Evolutionary conservation across 2,888 invertebrate species (phyloP).

Genomic region (Drosophila fungiperda): DNA sequence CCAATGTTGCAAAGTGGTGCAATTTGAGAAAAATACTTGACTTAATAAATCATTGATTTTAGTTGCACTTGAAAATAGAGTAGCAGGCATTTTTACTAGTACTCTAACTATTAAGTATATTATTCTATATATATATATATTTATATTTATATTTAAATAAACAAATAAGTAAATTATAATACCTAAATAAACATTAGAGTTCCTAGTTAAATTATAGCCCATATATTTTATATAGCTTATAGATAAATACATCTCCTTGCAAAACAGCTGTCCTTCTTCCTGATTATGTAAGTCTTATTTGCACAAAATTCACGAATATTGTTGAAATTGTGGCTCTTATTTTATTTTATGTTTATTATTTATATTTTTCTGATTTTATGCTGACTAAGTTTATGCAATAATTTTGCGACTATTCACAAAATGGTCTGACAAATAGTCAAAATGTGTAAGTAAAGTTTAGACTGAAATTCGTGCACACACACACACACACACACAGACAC

Average conservation of each 20-base stretch:
- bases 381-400: neutral
- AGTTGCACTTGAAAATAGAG: neutral
- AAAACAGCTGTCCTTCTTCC: neutral
- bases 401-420: constrained; percentile 30
- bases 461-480: constrained; percentile 10
- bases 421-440: constrained; percentile 47
- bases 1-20: constrained; percentile 32
- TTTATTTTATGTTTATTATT: no score
- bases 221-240: neutral
- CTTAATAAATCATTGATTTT: neutral
- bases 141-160: no score
- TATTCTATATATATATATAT: neutral
- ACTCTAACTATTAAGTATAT: neutral
- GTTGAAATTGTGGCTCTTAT: neutral
- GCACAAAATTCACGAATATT: neutral
- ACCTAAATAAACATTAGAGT: no score
- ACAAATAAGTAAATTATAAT: no score
- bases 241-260: neutral
- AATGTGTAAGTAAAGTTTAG: constrained; percentile 50
- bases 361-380: neutral
- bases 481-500: constrained; percentile 2
- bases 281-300: neutral
- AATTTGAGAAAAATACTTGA: neutral
- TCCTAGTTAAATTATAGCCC: neutral
- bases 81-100: neutral